A percentile compares a stretch with the other conserved stretches of the same genome.
phyloP scores from a whole-genome alignment of 2,113 vertebrate genomes.

The Hucho hucho region DNA sequence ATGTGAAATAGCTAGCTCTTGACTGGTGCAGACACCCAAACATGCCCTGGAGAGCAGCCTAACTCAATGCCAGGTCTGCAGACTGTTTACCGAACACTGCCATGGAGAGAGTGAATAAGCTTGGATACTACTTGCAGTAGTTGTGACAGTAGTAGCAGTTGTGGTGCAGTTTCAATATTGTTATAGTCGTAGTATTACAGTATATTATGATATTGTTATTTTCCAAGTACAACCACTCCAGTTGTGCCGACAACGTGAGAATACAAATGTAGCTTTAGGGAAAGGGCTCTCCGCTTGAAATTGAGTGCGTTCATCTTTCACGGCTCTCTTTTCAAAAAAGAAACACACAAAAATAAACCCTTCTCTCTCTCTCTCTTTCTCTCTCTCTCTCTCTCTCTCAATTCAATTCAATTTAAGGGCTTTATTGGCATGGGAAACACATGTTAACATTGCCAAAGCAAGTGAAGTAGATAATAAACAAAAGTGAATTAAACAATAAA shows the following conservation, averaged over 20 bases:
- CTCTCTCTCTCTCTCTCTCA: not conserved
- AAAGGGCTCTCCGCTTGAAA: constrained; percentile 48
- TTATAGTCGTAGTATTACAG: too few relatives aligned
- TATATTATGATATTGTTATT: too few relatives aligned
- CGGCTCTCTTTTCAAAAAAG: constrained; percentile 47
- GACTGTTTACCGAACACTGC: not conserved
- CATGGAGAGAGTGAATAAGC: not conserved
- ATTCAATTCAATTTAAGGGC: too few relatives aligned
- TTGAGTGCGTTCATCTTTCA: constrained; percentile 56
- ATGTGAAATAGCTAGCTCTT: not conserved
- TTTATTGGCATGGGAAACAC: too few relatives aligned
- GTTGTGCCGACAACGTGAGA: too few relatives aligned
- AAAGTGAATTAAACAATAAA: too few relatives aligned
- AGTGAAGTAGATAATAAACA: too few relatives aligned
- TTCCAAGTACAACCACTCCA: too few relatives aligned
- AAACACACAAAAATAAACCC: constrained; percentile 21
- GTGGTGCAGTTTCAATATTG: too few relatives aligned
- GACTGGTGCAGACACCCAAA: not conserved
- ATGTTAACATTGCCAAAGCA: too few relatives aligned
- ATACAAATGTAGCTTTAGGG: not conserved
- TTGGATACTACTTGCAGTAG: not conserved
- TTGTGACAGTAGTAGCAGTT: too few relatives aligned
- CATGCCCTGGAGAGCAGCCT: not conserved
- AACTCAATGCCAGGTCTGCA: not conserved
- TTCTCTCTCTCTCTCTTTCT: not conserved